These are phyloP conservation scores for Spicauda simplicius DNA, from an alignment of 2,888 invertebrate genomes.

Conservation along the genomic window DNA sequence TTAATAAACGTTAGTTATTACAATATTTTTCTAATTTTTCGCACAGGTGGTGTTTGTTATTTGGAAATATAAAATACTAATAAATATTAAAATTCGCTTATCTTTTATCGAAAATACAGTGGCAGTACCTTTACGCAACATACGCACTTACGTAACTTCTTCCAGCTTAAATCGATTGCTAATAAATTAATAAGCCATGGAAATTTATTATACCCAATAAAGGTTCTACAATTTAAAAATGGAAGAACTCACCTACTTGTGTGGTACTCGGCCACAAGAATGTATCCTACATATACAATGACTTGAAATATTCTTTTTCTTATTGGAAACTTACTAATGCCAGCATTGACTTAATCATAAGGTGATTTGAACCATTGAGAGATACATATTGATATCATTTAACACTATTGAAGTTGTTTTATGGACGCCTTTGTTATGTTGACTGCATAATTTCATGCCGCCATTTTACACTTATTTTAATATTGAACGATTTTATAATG, in stretches of 20 bases:
- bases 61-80: too few relatives aligned
- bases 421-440: conserved; percentile 22
- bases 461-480: not conserved
- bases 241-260: conserved; percentile 36
- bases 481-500: too few relatives aligned
- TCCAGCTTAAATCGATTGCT: conserved; percentile 5
- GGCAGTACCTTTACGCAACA: too few relatives aligned
- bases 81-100: too few relatives aligned
- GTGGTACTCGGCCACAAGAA: conserved; percentile 40
- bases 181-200: conserved; percentile 23
- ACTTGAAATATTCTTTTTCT: conserved; percentile 47
- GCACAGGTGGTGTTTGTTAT: too few relatives aligned
- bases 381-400: conserved; percentile 52
- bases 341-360: conserved; percentile 53
- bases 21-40: too few relatives aligned
- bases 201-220: conserved; percentile 16
- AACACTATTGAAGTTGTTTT: conserved; percentile 48
- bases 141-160: not conserved
- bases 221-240: conserved; percentile 6
- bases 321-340: conserved; percentile 54
- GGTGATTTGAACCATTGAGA: conserved; percentile 53
- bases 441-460: not conserved
- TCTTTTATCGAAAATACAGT: too few relatives aligned
- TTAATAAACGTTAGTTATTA: too few relatives aligned
- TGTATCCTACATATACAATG: conserved; percentile 39